Evolutionary conservation across 2,888 invertebrate species (phyloP), one percentile per base, ranked within the genome.

Genomic region (Drepanosiphum platanoidis): DNA sequence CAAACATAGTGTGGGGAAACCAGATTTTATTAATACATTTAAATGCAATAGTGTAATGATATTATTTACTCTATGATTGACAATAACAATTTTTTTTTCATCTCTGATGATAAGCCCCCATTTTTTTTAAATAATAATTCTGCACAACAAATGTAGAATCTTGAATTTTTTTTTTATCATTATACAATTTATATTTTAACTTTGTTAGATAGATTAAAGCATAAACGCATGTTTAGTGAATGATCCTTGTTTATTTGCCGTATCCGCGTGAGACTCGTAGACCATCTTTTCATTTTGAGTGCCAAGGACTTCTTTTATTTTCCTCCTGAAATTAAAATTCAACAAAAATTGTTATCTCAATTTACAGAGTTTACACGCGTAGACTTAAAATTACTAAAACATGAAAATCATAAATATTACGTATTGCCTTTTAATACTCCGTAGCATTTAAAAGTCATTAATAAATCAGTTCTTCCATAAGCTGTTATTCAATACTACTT

Each of bases 241-340:
- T 18, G 87, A 75, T 61, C 87, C 84, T 18, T 70, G 64, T 86
- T 87, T 87, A 36, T 15, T 75, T 32, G 78, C 75, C 1, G 79
- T 70, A 64, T 87, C 86, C 42, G 46, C 46, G 13, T 87, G 87
- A 30, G 82, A 32, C 68, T 87, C 86, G 72, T 86, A 87, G 7
- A 77, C 68, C 11, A 87, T 52, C 58, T 86, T 86, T 68, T 82
- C 75, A 64, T 86, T 86, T 36, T 58, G 32, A 5, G 39, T 32
- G n/a, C 86, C 78, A 66, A 72, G 61, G 30, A 86, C 75, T 64
- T 86, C 74, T 74, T 86, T 86, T 22, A 87, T 78, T 77, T 87
- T 87, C 32, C 42, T 75, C 22, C 87, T 87, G 68, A 36, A 86
- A 86, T 71, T 34, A 15, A 32, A 74, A 68, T 42, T n/a, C 7